phyloP scores from a whole-genome alignment of 1,140 invertebrate genomes.

The Artemia franciscana region DNA sequence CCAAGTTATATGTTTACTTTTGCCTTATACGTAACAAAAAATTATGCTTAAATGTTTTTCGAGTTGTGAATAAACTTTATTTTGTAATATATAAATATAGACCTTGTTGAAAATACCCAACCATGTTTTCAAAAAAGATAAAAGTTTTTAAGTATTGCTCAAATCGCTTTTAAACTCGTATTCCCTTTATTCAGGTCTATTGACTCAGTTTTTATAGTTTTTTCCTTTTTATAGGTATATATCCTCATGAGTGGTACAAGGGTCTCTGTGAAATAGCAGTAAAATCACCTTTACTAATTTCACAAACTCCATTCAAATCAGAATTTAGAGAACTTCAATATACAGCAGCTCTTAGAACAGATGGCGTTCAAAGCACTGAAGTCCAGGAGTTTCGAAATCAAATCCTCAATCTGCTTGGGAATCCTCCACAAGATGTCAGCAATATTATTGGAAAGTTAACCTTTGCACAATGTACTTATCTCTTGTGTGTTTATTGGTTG shows the following conservation, averaged over 20 bases:
- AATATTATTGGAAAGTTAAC: constrained; percentile 69
- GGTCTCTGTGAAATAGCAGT: constrained; percentile 89
- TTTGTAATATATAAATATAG: no score
- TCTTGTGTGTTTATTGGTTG: constrained; percentile 85
- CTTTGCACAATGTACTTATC: constrained; percentile 86
- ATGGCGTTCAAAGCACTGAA: constrained; percentile 36
- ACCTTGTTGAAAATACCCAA: no score
- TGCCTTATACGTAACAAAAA: no score
- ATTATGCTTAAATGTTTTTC: no score
- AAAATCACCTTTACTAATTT: constrained; percentile 83
- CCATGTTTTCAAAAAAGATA: no score
- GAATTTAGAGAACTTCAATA: constrained; percentile 90
- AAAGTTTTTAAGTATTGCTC: no score
- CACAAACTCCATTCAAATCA: constrained; percentile 65
- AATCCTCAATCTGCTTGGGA: constrained; percentile 54
- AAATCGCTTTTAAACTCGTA: no score
- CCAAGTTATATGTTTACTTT: no score
- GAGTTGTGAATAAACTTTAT: no score
- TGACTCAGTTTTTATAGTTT: no score
- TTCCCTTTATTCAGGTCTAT: no score
- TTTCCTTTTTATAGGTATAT: constrained; percentile 36
- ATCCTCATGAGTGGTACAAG: constrained; percentile 89
- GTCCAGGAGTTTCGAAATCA: constrained; percentile 70
- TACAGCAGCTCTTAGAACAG: constrained; percentile 85
- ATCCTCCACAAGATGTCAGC: constrained; percentile 58